Percentiles rank a stretch among this genome's conserved stretches.
These are phyloP conservation scores for Plotosus lineatus DNA, from an alignment of 2,113 vertebrate genomes.

Conservation along the genomic window DNA sequence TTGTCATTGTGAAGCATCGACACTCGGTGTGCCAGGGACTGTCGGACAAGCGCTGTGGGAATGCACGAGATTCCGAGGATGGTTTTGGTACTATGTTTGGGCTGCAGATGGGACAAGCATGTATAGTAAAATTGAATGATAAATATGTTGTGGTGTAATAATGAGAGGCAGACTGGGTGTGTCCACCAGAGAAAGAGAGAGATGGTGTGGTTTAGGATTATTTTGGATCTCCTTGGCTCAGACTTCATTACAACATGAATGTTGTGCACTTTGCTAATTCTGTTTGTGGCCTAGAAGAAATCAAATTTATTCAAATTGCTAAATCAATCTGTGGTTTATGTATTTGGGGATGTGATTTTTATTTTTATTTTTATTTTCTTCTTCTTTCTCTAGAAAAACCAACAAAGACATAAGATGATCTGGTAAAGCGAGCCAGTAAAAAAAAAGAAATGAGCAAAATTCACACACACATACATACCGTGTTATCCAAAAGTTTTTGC, in stretches of 20 bases:
- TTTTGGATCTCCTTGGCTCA: slow-evolving; percentile 56
- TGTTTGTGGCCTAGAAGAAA: slow-evolving; percentile 42
- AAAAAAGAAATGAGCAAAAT: background rate
- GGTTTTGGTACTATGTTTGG: slow-evolving; percentile 15
- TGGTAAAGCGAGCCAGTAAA: slow-evolving; percentile 5
- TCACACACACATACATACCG: background rate
- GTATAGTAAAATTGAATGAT: slow-evolving; percentile 39
- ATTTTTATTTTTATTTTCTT: too few relatives aligned
- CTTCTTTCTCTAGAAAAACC: slow-evolving; percentile 47
- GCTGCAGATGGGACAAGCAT: slow-evolving; percentile 12
- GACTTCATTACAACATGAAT: slow-evolving; percentile 49
- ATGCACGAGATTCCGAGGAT: background rate
- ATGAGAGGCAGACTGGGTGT: slow-evolving; percentile 43
- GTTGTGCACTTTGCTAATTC: slow-evolving; percentile 56
- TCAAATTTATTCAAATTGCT: slow-evolving; percentile 52
- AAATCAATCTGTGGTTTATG: slow-evolving; percentile 63
- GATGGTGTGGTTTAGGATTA: slow-evolving; percentile 38
- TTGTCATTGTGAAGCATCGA: slow-evolving; percentile 12
- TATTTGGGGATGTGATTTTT: slow-evolving; percentile 59
- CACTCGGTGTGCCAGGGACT: background rate
- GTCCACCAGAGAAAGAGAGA: slow-evolving; percentile 23
- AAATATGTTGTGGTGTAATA: slow-evolving; percentile 43
- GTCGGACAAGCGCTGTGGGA: background rate
- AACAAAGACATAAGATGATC: slow-evolving; percentile 45
- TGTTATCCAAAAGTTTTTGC: too few relatives aligned